Conservation (phyloP, 2,888 invertebrate species). For the Conistra vaccinii region DNA sequence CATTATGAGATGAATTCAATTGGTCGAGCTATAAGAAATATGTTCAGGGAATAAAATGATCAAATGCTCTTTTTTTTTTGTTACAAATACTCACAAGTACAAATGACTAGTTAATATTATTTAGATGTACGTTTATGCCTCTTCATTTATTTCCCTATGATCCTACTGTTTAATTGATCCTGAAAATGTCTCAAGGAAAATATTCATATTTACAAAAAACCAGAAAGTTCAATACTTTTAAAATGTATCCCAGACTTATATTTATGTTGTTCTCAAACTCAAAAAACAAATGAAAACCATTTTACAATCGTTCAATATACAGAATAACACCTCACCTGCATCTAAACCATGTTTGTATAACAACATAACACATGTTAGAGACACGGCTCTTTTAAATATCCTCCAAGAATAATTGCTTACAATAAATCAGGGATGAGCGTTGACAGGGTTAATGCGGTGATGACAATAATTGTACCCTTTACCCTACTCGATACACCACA, state of each 20-base stretch:
- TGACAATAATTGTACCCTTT: slow-evolving; percentile 79
- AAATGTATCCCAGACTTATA: background rate
- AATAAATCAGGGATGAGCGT: slow-evolving; percentile 85
- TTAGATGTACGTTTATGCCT: background rate
- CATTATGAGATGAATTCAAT: slow-evolving; percentile 21
- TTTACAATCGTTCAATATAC: slow-evolving; percentile 15
- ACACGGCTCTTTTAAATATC: slow-evolving; percentile 66
- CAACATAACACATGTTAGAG: slow-evolving; percentile 73
- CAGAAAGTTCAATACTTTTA: background rate
- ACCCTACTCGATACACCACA: slow-evolving; percentile 65
- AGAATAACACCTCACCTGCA: slow-evolving; percentile 62
- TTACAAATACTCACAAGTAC: background rate
- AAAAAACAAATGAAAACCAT: background rate
- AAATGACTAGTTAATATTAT: background rate
- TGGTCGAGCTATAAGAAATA: background rate
- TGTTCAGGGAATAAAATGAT: slow-evolving; percentile 3
- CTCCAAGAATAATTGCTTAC: slow-evolving; percentile 78
- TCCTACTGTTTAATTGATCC: background rate
- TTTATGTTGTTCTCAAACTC: background rate
- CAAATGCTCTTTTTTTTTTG: background rate
- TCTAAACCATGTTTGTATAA: slow-evolving; percentile 74
- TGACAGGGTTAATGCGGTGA: slow-evolving; percentile 84
- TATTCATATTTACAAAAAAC: background rate
- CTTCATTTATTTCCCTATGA: background rate
- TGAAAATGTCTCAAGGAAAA: background rate